phyloP scores from a whole-genome alignment of 2,797 vertebrate genomes.

The Sebastes iracundus region DNA sequence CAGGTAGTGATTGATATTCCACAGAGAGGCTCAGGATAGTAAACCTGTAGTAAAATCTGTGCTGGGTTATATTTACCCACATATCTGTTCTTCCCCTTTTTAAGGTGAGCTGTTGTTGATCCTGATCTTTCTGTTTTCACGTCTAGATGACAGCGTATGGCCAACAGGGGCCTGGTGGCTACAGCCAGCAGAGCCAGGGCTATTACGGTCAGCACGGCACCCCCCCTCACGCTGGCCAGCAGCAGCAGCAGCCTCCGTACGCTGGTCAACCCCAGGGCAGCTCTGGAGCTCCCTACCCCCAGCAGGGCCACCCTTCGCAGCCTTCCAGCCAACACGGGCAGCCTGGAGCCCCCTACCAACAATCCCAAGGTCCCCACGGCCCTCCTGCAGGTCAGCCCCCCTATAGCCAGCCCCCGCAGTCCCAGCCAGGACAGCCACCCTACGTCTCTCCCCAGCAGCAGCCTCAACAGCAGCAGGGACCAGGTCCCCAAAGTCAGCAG shows the following conservation, averaged over 20 bases:
- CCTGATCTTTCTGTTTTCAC: conserved; percentile 27
- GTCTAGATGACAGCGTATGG: conserved; percentile 91
- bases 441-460: conserved; percentile 79
- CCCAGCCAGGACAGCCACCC: conserved; percentile 78
- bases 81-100: not conserved
- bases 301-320: conserved; percentile 82
- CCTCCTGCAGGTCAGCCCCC: conserved; percentile 80
- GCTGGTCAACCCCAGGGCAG: conserved; percentile 77
- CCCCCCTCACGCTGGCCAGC: conserved; percentile 82
- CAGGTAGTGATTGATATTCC: conserved; percentile 37
- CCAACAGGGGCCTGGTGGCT: conserved; percentile 91
- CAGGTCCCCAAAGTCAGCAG: conserved; percentile 82
- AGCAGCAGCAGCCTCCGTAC: conserved; percentile 74
- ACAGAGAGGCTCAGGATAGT: conserved; percentile 21
- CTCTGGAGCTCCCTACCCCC: conserved; percentile 83
- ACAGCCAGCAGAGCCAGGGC: conserved; percentile 92
- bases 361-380: conserved; percentile 81
- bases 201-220: conserved; percentile 90
- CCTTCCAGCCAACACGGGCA: conserved; percentile 87
- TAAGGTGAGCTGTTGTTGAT: not conserved
- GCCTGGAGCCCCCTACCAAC: conserved; percentile 87
- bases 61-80: conserved; percentile 4
- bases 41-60: conserved; percentile 21
- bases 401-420: conserved; percentile 82
- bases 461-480: conserved; percentile 59